Percentiles rank a stretch among this genome's conserved stretches.
These are phyloP conservation scores for Sphaerophoria taeniata DNA, from an alignment of 2,888 invertebrate genomes.

Conservation along the genomic window DNA sequence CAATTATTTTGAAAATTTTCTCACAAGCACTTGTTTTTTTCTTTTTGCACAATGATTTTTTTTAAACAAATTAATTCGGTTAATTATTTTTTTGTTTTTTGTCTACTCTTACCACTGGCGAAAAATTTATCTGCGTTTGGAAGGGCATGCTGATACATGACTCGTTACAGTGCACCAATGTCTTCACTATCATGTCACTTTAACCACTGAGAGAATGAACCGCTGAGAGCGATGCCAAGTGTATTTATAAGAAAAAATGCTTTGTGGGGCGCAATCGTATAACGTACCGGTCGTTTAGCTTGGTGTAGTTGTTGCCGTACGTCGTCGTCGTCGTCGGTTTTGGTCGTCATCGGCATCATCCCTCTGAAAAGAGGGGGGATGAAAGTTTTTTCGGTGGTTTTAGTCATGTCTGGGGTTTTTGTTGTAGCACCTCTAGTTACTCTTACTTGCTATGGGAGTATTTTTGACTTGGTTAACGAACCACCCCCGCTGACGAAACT, in stretches of 20 bases:
- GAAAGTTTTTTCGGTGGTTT: too few relatives aligned
- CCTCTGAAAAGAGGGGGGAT: slow-evolving; percentile 34
- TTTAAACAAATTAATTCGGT: slow-evolving; percentile 17
- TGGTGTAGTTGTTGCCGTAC: slow-evolving; percentile 13
- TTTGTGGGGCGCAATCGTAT: slow-evolving; percentile 43
- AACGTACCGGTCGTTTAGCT: neutral
- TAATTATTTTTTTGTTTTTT: slow-evolving; percentile 56
- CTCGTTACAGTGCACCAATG: slow-evolving; percentile 82
- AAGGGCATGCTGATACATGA: slow-evolving; percentile 84
- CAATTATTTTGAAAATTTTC: slow-evolving; percentile 38
- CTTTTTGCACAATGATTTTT: slow-evolving; percentile 28
- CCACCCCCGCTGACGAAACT: slow-evolving; percentile 43
- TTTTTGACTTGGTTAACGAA: slow-evolving; percentile 20
- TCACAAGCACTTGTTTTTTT: slow-evolving; percentile 56
- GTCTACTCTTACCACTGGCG: slow-evolving; percentile 81
- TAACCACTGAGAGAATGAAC: slow-evolving; percentile 83
- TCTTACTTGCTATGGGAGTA: neutral
- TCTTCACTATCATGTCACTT: slow-evolving; percentile 83
- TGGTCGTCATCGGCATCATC: slow-evolving; percentile 22
- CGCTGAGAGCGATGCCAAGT: slow-evolving; percentile 77
- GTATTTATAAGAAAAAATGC: slow-evolving; percentile 80
- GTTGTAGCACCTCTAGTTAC: neutral
- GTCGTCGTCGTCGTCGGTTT: slow-evolving; percentile 2
- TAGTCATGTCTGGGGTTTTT: slow-evolving; percentile 21
- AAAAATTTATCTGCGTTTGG: slow-evolving; percentile 82